Percentiles rank a stretch among this genome's conserved stretches.
Evolutionary conservation across 1,140 invertebrate genomes (phyloP).

Genomic region (Drosophila rhopaloa): DNA sequence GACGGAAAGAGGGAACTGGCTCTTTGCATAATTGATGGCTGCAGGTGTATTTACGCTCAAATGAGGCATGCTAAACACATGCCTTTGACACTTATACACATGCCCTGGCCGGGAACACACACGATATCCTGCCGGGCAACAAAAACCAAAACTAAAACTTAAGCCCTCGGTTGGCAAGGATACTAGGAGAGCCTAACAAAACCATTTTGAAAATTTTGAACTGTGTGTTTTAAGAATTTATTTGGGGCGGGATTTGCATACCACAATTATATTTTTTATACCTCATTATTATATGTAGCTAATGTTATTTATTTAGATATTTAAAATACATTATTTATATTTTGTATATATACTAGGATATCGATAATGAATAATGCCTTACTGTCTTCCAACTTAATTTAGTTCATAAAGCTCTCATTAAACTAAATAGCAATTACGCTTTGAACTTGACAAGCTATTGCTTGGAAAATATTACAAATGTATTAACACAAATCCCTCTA

Average conservation of each 20-base stretch:
- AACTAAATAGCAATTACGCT: not conserved
- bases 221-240: too few species aligned
- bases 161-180: constrained; percentile 5
- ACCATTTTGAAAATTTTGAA: too few species aligned
- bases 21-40: constrained; percentile 83
- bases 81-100: constrained; percentile 78
- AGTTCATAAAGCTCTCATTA: too few species aligned
- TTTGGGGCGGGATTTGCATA: too few species aligned
- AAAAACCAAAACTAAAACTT: constrained; percentile 42
- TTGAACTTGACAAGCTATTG: not conserved
- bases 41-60: constrained; percentile 81
- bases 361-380: too few species aligned
- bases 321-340: too few species aligned
- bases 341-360: too few species aligned
- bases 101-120: constrained; percentile 16
- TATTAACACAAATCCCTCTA: not conserved
- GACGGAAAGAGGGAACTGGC: constrained; percentile 44
- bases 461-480: not conserved
- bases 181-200: constrained; percentile 33
- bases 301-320: too few species aligned
- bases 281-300: too few species aligned
- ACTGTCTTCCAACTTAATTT: too few species aligned
- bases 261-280: too few species aligned
- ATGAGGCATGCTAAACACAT: constrained; percentile 82
- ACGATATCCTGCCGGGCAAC: constrained; percentile 34